These are phyloP conservation scores for Coryphaenoides rupestris DNA, from an alignment of 2,113 vertebrate genomes.

Conservation along the genomic window DNA sequence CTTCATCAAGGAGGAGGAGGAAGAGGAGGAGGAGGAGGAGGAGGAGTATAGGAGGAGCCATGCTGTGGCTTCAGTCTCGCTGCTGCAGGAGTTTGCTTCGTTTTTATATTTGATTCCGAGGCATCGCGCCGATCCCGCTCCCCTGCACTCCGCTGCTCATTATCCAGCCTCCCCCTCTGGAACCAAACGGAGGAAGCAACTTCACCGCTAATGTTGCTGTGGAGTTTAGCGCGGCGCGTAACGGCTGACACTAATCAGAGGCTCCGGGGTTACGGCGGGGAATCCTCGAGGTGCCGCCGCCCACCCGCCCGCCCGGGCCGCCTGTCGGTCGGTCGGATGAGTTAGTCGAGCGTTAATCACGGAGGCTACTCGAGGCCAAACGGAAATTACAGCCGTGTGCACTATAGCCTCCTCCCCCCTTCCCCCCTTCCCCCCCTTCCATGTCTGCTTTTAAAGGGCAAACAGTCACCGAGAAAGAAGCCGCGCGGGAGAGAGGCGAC, in stretches of 20 bases:
- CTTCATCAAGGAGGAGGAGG: background rate
- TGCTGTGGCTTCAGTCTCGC: background rate
- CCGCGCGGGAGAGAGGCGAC: no score
- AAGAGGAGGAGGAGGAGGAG: background rate
- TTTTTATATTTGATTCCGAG: conserved; percentile 3
- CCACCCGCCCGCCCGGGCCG: no score
- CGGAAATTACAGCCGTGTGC: no score
- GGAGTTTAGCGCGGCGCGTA: conserved; percentile 27
- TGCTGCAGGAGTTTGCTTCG: background rate
- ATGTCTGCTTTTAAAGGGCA: no score
- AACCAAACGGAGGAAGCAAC: conserved; percentile 30
- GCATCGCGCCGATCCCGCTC: conserved; percentile 26
- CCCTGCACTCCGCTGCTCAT: conserved; percentile 45
- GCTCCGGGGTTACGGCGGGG: background rate
- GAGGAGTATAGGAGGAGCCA: no score
- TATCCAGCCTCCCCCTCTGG: conserved; percentile 36
- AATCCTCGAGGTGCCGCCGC: no score
- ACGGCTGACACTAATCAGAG: background rate
- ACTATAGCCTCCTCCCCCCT: conserved; percentile 10
- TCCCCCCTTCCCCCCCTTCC: no score
- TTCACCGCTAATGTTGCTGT: conserved; percentile 30
- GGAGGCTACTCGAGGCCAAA: no score
- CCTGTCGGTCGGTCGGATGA: no score
- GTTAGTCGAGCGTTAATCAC: no score
- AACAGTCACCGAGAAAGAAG: no score